Percentiles rank a stretch among this genome's conserved stretches.
Evolutionary conservation across 2,113 vertebrate genomes (phyloP).

Genomic region (Psophia crepitans): DNA sequence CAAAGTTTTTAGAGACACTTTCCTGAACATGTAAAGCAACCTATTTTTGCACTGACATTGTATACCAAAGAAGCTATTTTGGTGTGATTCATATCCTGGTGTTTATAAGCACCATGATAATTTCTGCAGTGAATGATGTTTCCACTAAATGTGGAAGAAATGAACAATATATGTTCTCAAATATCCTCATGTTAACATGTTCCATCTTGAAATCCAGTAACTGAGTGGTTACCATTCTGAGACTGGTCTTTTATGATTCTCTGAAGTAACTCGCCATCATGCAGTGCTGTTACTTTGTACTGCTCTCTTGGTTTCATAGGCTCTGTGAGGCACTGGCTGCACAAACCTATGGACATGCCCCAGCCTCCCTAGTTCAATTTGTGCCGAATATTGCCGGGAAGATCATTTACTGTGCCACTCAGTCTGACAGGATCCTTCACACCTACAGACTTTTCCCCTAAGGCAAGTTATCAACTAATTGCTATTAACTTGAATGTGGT

Average conservation of each 20-base stretch:
- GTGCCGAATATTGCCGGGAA: not conserved
- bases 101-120: slow-evolving; percentile 38
- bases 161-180: not conserved
- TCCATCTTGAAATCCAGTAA: not conserved
- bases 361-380: too few relatives aligned
- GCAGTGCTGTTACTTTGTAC: not conserved
- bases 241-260: not conserved
- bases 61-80: slow-evolving; percentile 40
- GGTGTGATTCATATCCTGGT: slow-evolving; percentile 53
- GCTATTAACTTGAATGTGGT: not conserved
- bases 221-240: not conserved
- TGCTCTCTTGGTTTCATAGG: not conserved
- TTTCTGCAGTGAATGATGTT: slow-evolving; percentile 38
- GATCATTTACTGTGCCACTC: not conserved
- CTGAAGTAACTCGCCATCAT: not conserved
- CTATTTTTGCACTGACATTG: slow-evolving; percentile 44
- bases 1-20: not conserved
- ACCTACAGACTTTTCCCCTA: not conserved
- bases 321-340: rapidly evolving
- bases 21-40: slow-evolving; percentile 8
- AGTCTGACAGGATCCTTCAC: not conserved
- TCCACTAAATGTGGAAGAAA: slow-evolving; percentile 19
- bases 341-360: rapidly evolving
- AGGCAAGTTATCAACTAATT: not conserved
- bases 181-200: not conserved